Base-by-base conservation (phyloP, 2,888 invertebrate genomes). In the Eristalinus aeneus region DNA sequence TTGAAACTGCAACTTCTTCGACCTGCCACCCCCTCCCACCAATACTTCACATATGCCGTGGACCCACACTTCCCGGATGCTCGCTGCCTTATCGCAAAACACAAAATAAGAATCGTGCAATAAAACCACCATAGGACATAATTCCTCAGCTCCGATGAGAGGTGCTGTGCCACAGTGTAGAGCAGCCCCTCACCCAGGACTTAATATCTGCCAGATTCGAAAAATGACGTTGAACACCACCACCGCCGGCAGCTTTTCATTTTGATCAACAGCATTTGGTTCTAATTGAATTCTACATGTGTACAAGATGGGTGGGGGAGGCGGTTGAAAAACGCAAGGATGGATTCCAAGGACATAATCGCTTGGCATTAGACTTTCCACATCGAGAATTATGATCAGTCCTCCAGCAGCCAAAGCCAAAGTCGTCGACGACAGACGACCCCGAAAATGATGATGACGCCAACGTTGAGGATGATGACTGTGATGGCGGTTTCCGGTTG, bases 401-500 rank as follows among this genome's bases (percentile, higher is more conserved):
- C 65, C 32, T 12, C n/a, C 61, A 10, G 9, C 54, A 54, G 39
- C 20, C 20, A 22, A 10, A 39, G 12, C 2, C 39, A 39, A 10
- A 39, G 39, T 39, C 39, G 39, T 27, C 27, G 27, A 27, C 32
- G 22, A 2, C 6, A 6, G 9, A 60, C 22, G 34, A 73, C 23
- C 12, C 39, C 32, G 63, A 64, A 16, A 58, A 58, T 27, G 67
- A 61, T 20, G 31, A 46, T 27, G 58, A 46, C 46, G 46, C 16
- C 46, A 11, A 53, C 16, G 53, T 61, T 65, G 71, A 68, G 60
- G 79, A 79, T 65, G 68, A 84, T 84, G 79, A 74, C 46, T 46
- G 58, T 61, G 64, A 77, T 58, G 71, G 75, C 75, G 80, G 80
- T 75, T 85, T 85, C 84, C 84, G 84, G 84, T 80, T 84, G 80